phyloP scores from a whole-genome alignment of 2,888 invertebrate genomes.

The Anarsia innoxiella region DNA sequence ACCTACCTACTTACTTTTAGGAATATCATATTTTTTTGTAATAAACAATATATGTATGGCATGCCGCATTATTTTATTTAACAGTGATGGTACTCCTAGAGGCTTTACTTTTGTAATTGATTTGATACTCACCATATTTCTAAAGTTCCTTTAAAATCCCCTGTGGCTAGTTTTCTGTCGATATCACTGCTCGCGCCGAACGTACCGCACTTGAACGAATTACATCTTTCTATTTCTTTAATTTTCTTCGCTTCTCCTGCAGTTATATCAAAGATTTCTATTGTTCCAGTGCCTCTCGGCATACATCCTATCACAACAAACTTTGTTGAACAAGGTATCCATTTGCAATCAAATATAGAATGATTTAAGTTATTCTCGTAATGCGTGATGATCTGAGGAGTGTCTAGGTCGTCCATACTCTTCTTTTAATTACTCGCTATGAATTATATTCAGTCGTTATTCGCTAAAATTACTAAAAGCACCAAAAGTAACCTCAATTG shows the following conservation, averaged over 20 bases:
- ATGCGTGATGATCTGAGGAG: constrained; percentile 93
- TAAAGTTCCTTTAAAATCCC: constrained; percentile 90
- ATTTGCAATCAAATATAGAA: constrained; percentile 93
- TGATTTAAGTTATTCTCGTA: constrained; percentile 88
- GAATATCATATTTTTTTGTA: too few relatives aligned
- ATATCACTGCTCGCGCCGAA: constrained; percentile 91
- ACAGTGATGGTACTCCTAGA: too few relatives aligned
- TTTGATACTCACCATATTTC: constrained; percentile 81
- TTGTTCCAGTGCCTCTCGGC: constrained; percentile 88
- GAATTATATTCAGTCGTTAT: too few relatives aligned
- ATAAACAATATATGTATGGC: too few relatives aligned
- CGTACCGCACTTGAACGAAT: constrained; percentile 93
- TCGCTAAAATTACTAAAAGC: too few relatives aligned
- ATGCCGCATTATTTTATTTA: too few relatives aligned
- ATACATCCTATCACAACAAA: constrained; percentile 91
- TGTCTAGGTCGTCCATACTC: constrained; percentile 70
- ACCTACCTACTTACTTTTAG: too few relatives aligned
- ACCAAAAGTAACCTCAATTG: too few relatives aligned
- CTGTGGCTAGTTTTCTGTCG: constrained; percentile 89
- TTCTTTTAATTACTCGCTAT: too few relatives aligned
- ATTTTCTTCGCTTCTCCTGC: constrained; percentile 81
- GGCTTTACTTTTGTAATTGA: too few relatives aligned
- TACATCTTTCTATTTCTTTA: constrained; percentile 85
- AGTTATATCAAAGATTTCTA: constrained; percentile 87
- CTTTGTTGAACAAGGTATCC: constrained; percentile 96